These are phyloP conservation scores for Neomonachus schauinslandi DNA, from an alignment of 2,113 vertebrate genomes.

Conservation along the genomic window DNA sequence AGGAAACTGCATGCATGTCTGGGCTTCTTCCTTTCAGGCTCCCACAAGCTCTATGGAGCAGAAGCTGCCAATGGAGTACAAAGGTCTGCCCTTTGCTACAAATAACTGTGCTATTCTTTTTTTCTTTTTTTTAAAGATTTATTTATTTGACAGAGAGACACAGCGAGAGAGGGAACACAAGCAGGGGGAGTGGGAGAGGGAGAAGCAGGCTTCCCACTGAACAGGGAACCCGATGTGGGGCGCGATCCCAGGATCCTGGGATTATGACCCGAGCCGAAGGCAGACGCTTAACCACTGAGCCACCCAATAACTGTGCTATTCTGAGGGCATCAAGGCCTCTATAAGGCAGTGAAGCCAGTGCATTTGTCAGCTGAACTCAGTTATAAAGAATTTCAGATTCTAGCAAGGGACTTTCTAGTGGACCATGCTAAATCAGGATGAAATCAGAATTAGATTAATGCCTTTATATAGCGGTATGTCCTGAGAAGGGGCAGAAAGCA, in stretches of 20 bases:
- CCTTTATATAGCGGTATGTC: neutral
- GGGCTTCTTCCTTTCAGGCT: conserved; percentile 68
- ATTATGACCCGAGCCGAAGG: no score
- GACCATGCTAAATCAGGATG: neutral
- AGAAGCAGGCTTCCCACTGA: no score
- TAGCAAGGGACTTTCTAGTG: neutral
- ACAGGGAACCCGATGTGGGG: no score
- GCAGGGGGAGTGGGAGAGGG: no score
- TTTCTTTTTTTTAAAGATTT: no score
- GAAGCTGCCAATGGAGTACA: conserved; percentile 62
- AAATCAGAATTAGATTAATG: neutral
- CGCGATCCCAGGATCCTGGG: no score
- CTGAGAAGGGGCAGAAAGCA: neutral
- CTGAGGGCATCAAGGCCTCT: conserved; percentile 27
- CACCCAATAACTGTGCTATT: conserved; percentile 60
- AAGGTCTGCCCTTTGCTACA: conserved; percentile 64
- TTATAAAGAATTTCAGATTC: neutral
- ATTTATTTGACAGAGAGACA: no score
- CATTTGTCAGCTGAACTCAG: neutral
- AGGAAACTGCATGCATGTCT: conserved; percentile 56
- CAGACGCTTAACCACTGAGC: no score
- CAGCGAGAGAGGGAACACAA: no score
- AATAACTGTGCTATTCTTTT: conserved; percentile 65
- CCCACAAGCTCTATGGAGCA: neutral
- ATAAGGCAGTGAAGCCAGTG: neutral